Evolutionary conservation across 2,797 vertebrate species (phyloP), one percentile per base, ranked within the genome.

Genomic region (Sebastes aleutianus): DNA sequence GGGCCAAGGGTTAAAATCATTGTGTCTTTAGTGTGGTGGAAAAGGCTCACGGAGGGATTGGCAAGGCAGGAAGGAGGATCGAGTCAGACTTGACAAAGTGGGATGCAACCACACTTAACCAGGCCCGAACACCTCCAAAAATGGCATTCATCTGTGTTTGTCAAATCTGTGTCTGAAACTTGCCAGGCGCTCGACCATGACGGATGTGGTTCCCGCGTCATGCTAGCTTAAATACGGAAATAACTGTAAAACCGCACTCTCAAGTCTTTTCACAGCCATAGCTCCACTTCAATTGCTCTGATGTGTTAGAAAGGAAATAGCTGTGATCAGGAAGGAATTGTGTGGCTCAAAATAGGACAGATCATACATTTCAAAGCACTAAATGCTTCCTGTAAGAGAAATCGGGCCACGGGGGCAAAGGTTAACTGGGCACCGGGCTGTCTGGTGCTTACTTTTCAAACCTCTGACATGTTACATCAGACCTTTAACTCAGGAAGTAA

Each of bases 1-100:
- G 79, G 90, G 91, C 85, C 85, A 93, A 82, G 84, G 93, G 93
- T 94, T 95, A 94, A 93, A 94, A 94, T 92, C 90, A 94, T 92
- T 92, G 89, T 92, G 88, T 91, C 90, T 91, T 91, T 85, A 90
- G 84, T 63, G 84, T 58, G 77, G 78, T 80, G 64, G 74, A 85
- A 81, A 79, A 68, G 75, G 62, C 68, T 85, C 80, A 80, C 29
- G 58, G 79, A 84, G 74, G 80, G 69, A 79, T 61, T 82, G 83
- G 83, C 63, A 18, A 79, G 59, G 34, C 72, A 85, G 74, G 70
- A 79, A 78, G 69, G 18, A 84, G 39, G 50, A 80, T 62, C 74
- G 79, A 85, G 53, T 64, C 76, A 62, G 80, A 78, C 31, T 66
- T 78, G 67, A 77, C 56, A 65, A 82, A 85, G 79, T 36, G 63